Evolutionary conservation across 2,113 vertebrate species (phyloP).

Genomic region (Salminus brasiliensis): DNA sequence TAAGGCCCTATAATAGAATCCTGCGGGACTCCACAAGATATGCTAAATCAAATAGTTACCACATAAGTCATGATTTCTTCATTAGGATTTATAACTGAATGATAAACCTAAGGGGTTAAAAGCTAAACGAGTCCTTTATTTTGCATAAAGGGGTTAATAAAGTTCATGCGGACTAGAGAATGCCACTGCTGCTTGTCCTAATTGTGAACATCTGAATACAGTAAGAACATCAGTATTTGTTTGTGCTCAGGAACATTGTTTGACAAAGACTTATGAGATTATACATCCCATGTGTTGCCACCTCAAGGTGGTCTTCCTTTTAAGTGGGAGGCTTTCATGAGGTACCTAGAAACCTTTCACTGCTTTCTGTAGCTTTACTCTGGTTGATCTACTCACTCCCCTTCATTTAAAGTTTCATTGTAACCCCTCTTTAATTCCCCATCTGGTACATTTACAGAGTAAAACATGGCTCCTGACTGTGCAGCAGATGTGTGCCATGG

Average conservation of each 20-base stretch:
- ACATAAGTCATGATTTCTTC: no score
- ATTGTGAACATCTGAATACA: not conserved
- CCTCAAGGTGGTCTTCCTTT: constrained; percentile 44
- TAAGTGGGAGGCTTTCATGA: constrained; percentile 54
- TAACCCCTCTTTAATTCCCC: constrained; percentile 72
- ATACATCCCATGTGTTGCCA: constrained; percentile 37
- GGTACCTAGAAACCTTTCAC: constrained; percentile 43
- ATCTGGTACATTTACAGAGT: constrained; percentile 79
- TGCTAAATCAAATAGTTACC: no score
- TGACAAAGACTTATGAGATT: constrained; percentile 40
- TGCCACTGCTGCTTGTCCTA: not conserved
- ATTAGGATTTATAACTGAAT: no score
- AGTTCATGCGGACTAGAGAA: not conserved
- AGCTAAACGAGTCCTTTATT: not conserved
- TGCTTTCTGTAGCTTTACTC: constrained; percentile 59
- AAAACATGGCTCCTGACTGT: constrained; percentile 71
- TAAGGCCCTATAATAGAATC: no score
- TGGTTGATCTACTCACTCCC: constrained; percentile 61
- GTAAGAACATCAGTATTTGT: not conserved
- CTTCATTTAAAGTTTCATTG: constrained; percentile 65
- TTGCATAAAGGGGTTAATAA: not conserved
- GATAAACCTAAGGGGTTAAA: no score
- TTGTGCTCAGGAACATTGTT: constrained; percentile 23
- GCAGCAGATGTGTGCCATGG: constrained; percentile 75
- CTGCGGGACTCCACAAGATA: no score